Evolutionary conservation across 2,797 vertebrate species (phyloP), one percentile per base, ranked within the genome.

Genomic region (Phaenicophaeus curvirostris): DNA sequence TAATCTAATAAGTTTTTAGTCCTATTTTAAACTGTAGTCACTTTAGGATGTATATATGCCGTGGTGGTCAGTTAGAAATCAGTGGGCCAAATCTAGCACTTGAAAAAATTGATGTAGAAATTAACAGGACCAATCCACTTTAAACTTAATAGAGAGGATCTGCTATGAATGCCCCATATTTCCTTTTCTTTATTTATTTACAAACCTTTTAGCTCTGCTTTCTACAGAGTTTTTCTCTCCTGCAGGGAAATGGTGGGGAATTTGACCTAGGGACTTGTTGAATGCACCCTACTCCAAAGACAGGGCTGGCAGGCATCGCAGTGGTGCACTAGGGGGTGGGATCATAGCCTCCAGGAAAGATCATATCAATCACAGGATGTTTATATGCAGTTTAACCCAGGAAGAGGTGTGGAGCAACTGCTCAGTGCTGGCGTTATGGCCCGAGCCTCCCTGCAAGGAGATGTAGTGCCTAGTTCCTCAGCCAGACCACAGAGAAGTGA

Each of bases 401-500:
- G 23, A 17, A 63, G 15, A 53, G 0, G 1, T 37, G 6, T 33
- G 33, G 17, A 41, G 8, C 9, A 1, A 30, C 41, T 0, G 0
- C 35, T 79, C 23, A 69, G 15, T 5, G 2, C 9, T 1, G 0
- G 14, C 15, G n/a, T 8, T 6, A 8, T 37, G 37, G n/a, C 27
- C 54, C 55, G 24, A 81, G 28, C 7, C 5, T 30, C 19, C 15
- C 15, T 55, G 5, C 2, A 1, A 41, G 13, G 5, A 8, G 16
- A 28, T 6, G 9, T 4, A 65, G 9, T 23, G 6, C 12, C 55
- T 37, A 21, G 18, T 8, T 81, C 6, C 25, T 15, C 27, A 51
- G 11, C 7, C 68, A 37, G 21, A 15, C 35, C 53, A 23, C n/a
- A 44, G 24, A 87, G 24, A 4, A 23, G 15, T 8, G 6, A 41